Evolutionary conservation across 53 echinoderm and acorn worm species (phyloP).

Genomic region (Zoroaster sp.): DNA sequence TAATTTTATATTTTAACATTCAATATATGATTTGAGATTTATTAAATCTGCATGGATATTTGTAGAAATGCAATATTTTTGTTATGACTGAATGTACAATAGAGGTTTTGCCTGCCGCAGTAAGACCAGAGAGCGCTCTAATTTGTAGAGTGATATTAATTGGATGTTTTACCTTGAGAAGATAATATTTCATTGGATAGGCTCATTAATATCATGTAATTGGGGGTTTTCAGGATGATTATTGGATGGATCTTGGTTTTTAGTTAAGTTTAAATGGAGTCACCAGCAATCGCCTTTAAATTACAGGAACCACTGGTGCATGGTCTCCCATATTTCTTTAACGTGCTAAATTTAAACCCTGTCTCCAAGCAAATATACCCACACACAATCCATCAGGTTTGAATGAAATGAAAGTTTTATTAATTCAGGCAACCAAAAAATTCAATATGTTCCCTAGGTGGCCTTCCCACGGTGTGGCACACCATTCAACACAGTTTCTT

Average conservation of each 20-base stretch:
- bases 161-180: no score
- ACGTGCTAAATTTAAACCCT: constrained; percentile 40
- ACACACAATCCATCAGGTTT: not conserved
- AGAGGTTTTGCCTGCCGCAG: no score
- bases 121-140: no score
- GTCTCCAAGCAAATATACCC: constrained; percentile 50
- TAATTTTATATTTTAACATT: no score
- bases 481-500: not conserved
- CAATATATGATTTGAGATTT: no score
- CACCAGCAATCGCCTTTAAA: not conserved
- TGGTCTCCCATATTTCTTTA: not conserved
- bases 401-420: constrained; percentile 43
- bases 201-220: no score
- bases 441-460: not conserved
- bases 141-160: no score
- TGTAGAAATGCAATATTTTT: no score
- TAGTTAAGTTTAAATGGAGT: not conserved
- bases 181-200: no score
- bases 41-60: no score
- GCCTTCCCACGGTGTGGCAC: constrained; percentile 37
- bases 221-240: no score
- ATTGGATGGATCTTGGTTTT: not conserved
- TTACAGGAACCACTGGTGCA: not conserved
- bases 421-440: constrained; percentile 37
- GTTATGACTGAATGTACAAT: no score